A percentile compares a stretch with the other conserved stretches of the same genome.
phyloP scores from a whole-genome alignment of 2,888 invertebrate species.

The Amphipyra tragopoginis region DNA sequence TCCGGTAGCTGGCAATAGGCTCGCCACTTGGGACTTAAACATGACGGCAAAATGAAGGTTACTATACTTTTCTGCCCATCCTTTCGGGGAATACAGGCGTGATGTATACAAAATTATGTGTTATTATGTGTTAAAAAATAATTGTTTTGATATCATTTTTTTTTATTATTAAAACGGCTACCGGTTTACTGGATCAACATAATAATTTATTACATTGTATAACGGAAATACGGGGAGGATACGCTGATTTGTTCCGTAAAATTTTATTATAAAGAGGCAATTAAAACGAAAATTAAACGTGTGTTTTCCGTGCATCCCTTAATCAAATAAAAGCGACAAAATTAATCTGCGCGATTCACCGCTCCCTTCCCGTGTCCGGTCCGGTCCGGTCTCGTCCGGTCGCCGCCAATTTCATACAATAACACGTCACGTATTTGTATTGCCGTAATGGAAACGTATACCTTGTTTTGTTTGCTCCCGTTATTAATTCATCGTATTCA shows the following conservation, averaged over 20 bases:
- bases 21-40: too few relatives aligned
- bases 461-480: slow-evolving; percentile 74
- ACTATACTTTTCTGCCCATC: too few relatives aligned
- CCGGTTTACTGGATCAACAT: background rate
- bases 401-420: slow-evolving; percentile 82
- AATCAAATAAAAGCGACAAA: slow-evolving; percentile 73
- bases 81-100: too few relatives aligned
- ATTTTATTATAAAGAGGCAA: slow-evolving; percentile 53
- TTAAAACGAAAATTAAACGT: slow-evolving; percentile 57
- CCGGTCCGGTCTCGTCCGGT: slow-evolving; percentile 67
- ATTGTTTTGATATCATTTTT: too few relatives aligned
- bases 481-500: slow-evolving; percentile 80
- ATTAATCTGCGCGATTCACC: slow-evolving; percentile 73
- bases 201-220: slow-evolving; percentile 26
- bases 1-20: too few relatives aligned
- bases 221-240: slow-evolving; percentile 12
- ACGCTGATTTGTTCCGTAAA: slow-evolving; percentile 36
- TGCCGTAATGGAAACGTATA: slow-evolving; percentile 71
- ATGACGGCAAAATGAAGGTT: too few relatives aligned
- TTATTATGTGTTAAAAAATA: too few relatives aligned
- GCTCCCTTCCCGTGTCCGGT: slow-evolving; percentile 67
- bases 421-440: slow-evolving; percentile 77
- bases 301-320: slow-evolving; percentile 57
- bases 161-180: background rate
- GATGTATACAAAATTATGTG: too few relatives aligned